Evolutionary conservation across 2,113 vertebrate species (phyloP).

Genomic region (Oryzias woworae): DNA sequence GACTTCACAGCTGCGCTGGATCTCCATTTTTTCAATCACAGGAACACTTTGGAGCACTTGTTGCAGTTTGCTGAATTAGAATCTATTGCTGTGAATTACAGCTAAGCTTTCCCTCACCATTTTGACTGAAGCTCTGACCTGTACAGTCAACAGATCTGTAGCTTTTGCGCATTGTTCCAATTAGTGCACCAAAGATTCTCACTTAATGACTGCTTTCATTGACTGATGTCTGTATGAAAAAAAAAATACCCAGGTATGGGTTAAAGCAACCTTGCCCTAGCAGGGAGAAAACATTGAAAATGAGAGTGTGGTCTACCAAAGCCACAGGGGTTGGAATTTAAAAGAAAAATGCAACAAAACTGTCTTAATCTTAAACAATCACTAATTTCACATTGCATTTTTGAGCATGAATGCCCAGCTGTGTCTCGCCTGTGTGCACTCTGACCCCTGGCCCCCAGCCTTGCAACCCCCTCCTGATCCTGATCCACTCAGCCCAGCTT

Average conservation of each 20-base stretch:
- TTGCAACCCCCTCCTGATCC: conserved; percentile 28
- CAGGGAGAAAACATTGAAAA: conserved; percentile 9
- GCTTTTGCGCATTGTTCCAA: not conserved
- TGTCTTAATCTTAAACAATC: conserved; percentile 45
- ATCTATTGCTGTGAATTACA: too few species aligned
- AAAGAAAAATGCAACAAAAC: conserved; percentile 45
- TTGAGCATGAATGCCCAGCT: conserved; percentile 62
- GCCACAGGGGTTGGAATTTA: conserved; percentile 30
- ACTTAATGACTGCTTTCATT: not conserved
- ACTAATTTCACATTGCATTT: conserved; percentile 61
- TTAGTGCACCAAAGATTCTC: not conserved
- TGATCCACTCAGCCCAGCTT: conserved; percentile 40
- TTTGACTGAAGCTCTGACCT: not conserved
- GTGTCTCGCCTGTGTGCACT: conserved; percentile 56
- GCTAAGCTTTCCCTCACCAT: too few species aligned
- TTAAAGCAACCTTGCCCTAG: conserved; percentile 1
- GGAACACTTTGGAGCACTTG: too few species aligned
- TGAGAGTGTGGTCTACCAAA: conserved; percentile 10
- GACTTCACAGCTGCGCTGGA: too few species aligned
- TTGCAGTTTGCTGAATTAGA: too few species aligned
- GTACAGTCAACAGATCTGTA: not conserved
- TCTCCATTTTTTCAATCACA: too few species aligned
- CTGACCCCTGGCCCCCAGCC: conserved; percentile 56
- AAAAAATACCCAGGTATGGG: not conserved
- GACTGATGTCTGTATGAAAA: not conserved